phyloP scores from a whole-genome alignment of 2,113 vertebrate genomes.

The Labrus mixtus region DNA sequence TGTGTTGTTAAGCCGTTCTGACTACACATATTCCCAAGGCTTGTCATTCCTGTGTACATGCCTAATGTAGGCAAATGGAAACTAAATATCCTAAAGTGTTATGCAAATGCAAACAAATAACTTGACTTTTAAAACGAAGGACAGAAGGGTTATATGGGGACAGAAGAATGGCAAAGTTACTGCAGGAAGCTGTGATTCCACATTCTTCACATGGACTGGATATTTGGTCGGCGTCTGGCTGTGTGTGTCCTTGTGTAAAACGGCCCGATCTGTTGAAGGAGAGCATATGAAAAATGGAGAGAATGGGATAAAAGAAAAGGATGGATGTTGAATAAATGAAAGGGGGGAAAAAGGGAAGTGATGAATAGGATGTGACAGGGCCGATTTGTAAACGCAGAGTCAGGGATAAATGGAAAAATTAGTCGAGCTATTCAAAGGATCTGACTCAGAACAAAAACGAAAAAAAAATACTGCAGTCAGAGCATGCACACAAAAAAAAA shows the following conservation, averaged over 20 bases:
- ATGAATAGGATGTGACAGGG: conserved; percentile 72
- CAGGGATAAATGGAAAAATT: conserved; percentile 71
- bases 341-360: conserved; percentile 22
- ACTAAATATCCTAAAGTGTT: conserved; percentile 31
- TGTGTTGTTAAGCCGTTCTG: conserved; percentile 39
- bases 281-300: conserved; percentile 5
- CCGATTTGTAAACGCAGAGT: conserved; percentile 66
- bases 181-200: background rate
- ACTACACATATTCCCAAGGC: conserved; percentile 35
- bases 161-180: background rate
- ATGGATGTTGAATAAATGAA: conserved; percentile 58
- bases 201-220: background rate
- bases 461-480: conserved; percentile 54
- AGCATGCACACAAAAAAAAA: conserved; percentile 25
- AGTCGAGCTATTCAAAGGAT: conserved; percentile 64
- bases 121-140: conserved; percentile 13
- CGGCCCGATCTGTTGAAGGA: conserved; percentile 16
- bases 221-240: background rate
- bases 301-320: conserved; percentile 26
- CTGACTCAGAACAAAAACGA: conserved; percentile 64
- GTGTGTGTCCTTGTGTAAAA: conserved; percentile 9
- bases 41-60: conserved; percentile 28
- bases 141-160: background rate
- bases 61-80: conserved; percentile 39
- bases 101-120: conserved; percentile 26